phyloP scores from a whole-genome alignment of 2,797 vertebrate species.

The Glyptemys insculpta region DNA sequence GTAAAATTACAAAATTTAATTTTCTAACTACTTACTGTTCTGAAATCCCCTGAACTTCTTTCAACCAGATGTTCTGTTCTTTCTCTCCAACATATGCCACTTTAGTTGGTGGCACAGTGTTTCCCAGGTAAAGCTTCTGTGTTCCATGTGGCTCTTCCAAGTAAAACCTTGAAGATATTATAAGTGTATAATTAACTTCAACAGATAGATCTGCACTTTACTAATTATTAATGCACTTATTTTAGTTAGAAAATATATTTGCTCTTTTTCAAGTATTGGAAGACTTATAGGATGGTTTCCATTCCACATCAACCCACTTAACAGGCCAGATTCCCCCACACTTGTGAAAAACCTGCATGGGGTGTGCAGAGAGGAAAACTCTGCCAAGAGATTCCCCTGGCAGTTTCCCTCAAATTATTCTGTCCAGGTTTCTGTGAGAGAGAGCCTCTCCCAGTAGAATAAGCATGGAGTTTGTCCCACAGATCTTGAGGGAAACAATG shows the following conservation, averaged over 20 bases:
- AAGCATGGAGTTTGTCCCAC: not conserved
- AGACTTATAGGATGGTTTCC: not conserved
- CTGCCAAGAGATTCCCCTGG: not conserved
- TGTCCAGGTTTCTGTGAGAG: not conserved
- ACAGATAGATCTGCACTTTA: not conserved
- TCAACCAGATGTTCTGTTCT: conserved; percentile 92
- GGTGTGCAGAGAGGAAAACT: not conserved
- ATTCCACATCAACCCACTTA: not conserved
- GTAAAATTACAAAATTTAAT: not conserved
- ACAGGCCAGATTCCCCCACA: not conserved
- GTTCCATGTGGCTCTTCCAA: conserved; percentile 89
- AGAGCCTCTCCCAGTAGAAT: not conserved
- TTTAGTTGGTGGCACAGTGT: conserved; percentile 88
- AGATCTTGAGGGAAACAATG: not conserved
- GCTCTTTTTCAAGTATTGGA: not conserved
- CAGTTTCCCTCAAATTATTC: not conserved
- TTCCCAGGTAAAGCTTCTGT: conserved; percentile 88
- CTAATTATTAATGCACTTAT: not conserved
- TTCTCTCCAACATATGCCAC: conserved; percentile 89
- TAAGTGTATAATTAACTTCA: not conserved
- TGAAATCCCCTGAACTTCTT: conserved; percentile 93
- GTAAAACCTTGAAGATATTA: conserved; percentile 84
- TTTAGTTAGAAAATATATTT: not conserved
- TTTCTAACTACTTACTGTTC: conserved; percentile 88
- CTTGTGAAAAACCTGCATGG: not conserved